Conservation (phyloP, 2,113 vertebrate genomes). For the Thalassoma bifasciatum region DNA sequence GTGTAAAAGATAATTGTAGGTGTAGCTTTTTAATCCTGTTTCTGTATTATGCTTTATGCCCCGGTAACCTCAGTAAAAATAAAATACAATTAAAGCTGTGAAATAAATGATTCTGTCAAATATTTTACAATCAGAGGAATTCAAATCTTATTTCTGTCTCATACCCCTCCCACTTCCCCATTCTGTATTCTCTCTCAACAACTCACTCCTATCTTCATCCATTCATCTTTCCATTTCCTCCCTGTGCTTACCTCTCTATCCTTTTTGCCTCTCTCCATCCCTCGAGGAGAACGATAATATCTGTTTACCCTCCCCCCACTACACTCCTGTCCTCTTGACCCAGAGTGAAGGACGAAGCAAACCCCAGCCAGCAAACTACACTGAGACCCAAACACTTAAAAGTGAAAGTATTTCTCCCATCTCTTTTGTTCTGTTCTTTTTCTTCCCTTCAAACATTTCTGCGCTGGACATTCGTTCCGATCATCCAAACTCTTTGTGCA, state of each 20-base stretch:
- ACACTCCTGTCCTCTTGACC: slow-evolving; percentile 63
- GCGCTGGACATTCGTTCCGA: slow-evolving; percentile 48
- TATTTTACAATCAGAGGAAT: background rate
- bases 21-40: slow-evolving; percentile 2
- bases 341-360: slow-evolving; percentile 65
- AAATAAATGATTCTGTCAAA: background rate
- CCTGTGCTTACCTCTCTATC: slow-evolving; percentile 58
- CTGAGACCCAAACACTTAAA: slow-evolving; percentile 41
- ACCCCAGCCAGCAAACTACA: slow-evolving; percentile 50
- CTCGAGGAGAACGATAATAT: slow-evolving; percentile 66
- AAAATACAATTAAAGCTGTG: slow-evolving; percentile 18
- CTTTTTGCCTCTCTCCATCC: slow-evolving; percentile 52
- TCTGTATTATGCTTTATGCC: background rate
- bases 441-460: slow-evolving; percentile 49
- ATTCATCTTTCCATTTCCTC: slow-evolving; percentile 63
- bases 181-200: slow-evolving; percentile 19
- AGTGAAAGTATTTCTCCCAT: slow-evolving; percentile 15
- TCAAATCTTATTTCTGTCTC: background rate
- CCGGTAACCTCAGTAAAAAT: slow-evolving; percentile 6
- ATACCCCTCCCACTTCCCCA: background rate
- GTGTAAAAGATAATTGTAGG: slow-evolving; percentile 8
- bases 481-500: slow-evolving; percentile 41
- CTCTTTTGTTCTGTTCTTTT: slow-evolving; percentile 44
- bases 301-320: slow-evolving; percentile 29
- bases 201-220: slow-evolving; percentile 58